Conservation (phyloP, 2,888 invertebrate genomes). For the Dendrolimus pini region DNA sequence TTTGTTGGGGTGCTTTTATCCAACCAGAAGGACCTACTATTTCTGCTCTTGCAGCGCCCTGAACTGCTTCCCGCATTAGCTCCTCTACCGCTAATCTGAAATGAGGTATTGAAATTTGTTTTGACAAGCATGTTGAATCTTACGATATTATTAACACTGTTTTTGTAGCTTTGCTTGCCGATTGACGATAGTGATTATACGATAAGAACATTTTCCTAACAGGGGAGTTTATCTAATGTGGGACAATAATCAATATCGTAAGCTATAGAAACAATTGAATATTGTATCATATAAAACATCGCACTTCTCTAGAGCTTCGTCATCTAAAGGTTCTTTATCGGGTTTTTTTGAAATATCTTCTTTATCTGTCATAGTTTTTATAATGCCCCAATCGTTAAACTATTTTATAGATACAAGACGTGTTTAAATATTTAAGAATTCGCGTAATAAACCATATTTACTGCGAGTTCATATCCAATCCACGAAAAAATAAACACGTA, state of each 20-base stretch:
- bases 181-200: too few relatives aligned
- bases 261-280: too few relatives aligned
- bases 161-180: too few relatives aligned
- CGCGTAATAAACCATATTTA: constrained; percentile 30
- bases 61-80: constrained; percentile 76
- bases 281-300: constrained; percentile 5
- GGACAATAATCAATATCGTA: too few relatives aligned
- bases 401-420: background rate
- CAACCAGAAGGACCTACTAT: constrained; percentile 78
- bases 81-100: constrained; percentile 77
- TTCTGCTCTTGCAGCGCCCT: constrained; percentile 77
- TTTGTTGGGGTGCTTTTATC: constrained; percentile 67
- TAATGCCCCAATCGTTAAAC: constrained; percentile 17
- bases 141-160: background rate
- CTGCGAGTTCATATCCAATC: constrained; percentile 18
- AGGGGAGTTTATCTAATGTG: too few relatives aligned
- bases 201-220: too few relatives aligned
- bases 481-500: constrained; percentile 43
- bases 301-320: constrained; percentile 68
- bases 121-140: background rate
- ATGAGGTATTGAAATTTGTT: constrained; percentile 7
- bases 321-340: constrained; percentile 60
- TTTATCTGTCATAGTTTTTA: constrained; percentile 69
- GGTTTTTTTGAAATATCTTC: constrained; percentile 61
- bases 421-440: constrained; percentile 18